Percentiles rank a stretch among this genome's conserved stretches.
phyloP scores from a whole-genome alignment of 2,113 vertebrate genomes.

The Notothenia rossii region DNA sequence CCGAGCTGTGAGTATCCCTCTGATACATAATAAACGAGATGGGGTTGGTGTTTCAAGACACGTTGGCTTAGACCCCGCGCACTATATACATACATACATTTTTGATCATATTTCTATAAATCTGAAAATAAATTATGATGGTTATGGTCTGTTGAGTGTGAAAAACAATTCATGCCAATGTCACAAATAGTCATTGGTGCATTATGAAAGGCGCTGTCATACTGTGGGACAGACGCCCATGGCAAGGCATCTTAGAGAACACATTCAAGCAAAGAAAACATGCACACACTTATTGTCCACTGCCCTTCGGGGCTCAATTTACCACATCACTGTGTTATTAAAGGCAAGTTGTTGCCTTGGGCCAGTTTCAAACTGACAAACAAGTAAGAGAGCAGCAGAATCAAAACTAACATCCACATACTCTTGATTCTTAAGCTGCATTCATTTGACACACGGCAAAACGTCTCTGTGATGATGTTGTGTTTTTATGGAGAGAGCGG shows the following conservation, averaged over 20 bases:
- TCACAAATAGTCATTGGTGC: slow-evolving; percentile 26
- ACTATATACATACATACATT: not conserved
- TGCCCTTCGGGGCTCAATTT: slow-evolving; percentile 55
- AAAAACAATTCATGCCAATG: slow-evolving; percentile 5
- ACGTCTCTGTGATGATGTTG: too few species aligned
- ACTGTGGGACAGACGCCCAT: slow-evolving; percentile 26
- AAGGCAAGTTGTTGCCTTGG: slow-evolving; percentile 44
- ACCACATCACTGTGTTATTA: slow-evolving; percentile 55
- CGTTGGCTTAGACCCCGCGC: too few species aligned
- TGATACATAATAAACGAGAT: too few species aligned
- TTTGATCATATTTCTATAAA: not conserved
- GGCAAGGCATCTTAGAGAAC: slow-evolving; percentile 27
- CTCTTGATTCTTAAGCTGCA: slow-evolving; percentile 18
- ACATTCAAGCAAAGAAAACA: slow-evolving; percentile 43
- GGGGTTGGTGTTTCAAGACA: too few species aligned
- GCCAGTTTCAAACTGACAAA: slow-evolving; percentile 43
- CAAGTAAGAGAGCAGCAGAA: slow-evolving; percentile 35
- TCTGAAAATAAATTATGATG: not conserved
- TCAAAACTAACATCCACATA: slow-evolving; percentile 34
- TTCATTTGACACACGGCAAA: too few species aligned
- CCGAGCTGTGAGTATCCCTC: too few species aligned
- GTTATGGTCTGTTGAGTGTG: not conserved
- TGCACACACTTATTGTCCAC: slow-evolving; percentile 50
- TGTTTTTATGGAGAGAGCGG: too few species aligned
- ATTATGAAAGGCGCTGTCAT: slow-evolving; percentile 35